Percentiles rank a stretch among this genome's conserved stretches.
Conservation (phyloP, 2,113 vertebrate species). For the Sceloporus tristichus region DNA sequence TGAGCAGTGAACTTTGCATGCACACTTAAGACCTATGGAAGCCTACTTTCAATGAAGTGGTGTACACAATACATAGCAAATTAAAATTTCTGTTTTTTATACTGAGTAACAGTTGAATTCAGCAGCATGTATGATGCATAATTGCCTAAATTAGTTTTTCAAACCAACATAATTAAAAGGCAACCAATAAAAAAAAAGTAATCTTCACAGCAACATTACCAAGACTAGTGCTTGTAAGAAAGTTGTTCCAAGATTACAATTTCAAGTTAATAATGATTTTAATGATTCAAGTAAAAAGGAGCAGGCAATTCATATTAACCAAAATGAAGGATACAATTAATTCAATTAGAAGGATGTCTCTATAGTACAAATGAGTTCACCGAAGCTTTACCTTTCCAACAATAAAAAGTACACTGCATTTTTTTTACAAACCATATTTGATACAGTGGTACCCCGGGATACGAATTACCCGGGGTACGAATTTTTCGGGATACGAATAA, state of each 20-base stretch:
- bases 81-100: background rate
- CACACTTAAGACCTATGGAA: background rate
- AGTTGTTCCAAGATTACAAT: background rate
- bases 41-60: no score
- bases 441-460: no score
- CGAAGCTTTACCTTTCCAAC: background rate
- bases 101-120: background rate
- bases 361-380: background rate
- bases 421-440: background rate
- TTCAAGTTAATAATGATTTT: background rate
- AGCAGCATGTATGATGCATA: background rate
- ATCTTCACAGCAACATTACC: background rate
- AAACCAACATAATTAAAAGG: background rate
- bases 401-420: background rate
- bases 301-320: background rate
- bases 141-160: background rate
- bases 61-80: background rate
- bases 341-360: background rate
- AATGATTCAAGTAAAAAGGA: background rate
- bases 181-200: background rate
- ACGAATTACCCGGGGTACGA: no score
- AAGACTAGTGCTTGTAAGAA: background rate
- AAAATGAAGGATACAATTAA: background rate
- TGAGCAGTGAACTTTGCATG: background rate
- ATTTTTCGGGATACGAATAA: no score